phyloP scores from a whole-genome alignment of 2,113 vertebrate species.

The Indri indri region DNA sequence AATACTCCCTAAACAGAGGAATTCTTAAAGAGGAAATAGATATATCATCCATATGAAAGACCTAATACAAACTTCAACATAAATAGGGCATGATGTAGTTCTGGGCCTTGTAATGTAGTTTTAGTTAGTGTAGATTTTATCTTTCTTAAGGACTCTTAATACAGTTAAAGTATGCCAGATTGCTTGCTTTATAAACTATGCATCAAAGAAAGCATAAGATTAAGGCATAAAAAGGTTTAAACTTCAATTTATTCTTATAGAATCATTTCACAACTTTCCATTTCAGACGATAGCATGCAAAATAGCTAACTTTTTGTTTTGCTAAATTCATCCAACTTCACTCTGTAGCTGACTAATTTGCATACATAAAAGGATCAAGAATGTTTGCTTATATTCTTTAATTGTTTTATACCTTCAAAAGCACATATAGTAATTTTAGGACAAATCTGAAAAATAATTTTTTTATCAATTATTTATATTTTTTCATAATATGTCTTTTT shows the following conservation, averaged over 20 bases:
- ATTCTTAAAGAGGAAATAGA: background rate
- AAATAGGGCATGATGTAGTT: background rate
- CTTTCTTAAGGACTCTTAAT: conserved; percentile 32
- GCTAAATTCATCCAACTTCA: background rate
- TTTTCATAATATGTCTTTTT: background rate
- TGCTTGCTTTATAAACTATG: conserved; percentile 60
- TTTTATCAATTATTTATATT: background rate
- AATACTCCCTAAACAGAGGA: background rate
- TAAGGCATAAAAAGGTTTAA: conserved; percentile 49
- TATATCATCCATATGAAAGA: background rate
- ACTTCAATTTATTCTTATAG: conserved; percentile 52
- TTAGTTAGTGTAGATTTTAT: background rate
- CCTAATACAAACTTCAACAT: background rate
- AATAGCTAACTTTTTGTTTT: conserved; percentile 19
- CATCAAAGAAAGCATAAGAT: conserved; percentile 49
- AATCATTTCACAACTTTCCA: conserved; percentile 62
- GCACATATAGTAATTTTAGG: background rate
- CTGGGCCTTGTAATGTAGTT: background rate
- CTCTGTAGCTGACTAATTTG: background rate
- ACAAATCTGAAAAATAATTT: background rate
- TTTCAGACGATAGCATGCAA: conserved; percentile 39
- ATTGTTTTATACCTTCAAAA: background rate
- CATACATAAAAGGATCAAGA: background rate
- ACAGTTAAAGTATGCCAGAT: conserved; percentile 38
- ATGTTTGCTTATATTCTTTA: background rate